These are phyloP conservation scores for Rhodinocichla rosea DNA, from an alignment of 2,113 vertebrate species.

Conservation along the genomic window DNA sequence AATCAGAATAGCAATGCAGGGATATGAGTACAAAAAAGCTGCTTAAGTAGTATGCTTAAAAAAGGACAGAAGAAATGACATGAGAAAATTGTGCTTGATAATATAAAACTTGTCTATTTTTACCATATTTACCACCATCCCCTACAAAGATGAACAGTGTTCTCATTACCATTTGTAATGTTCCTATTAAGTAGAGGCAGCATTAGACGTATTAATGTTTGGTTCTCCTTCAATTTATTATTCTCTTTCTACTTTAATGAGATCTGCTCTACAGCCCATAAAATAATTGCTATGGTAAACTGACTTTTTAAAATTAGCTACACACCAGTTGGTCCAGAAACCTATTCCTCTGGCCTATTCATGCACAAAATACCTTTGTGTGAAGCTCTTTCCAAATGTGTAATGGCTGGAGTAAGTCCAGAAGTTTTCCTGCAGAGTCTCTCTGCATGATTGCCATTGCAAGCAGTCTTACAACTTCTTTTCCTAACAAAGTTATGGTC, in stretches of 20 bases:
- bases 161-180: constrained; percentile 65
- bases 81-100: neutral
- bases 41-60: neutral
- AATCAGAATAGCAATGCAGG: neutral
- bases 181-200: constrained; percentile 47
- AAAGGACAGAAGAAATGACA: neutral
- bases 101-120: constrained; percentile 17
- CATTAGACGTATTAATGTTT: constrained; percentile 69
- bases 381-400: constrained; percentile 77
- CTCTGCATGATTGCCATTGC: constrained; percentile 65
- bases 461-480: constrained; percentile 62
- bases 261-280: constrained; percentile 74
- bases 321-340: constrained; percentile 82
- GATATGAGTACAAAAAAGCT: neutral
- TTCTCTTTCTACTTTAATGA: constrained; percentile 74
- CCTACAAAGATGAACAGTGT: neutral
- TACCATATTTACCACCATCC: neutral
- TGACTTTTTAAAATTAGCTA: constrained; percentile 83
- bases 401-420: constrained; percentile 77
- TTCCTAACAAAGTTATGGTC: constrained; percentile 32
- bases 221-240: constrained; percentile 69
- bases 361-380: constrained; percentile 82
- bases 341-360: constrained; percentile 77
- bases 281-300: constrained; percentile 84
- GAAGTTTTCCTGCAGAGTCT: constrained; percentile 70